Percentiles rank a stretch among this genome's conserved stretches.
phyloP scores from a whole-genome alignment of 1,140 invertebrate genomes.

The Scylla paramamosain region DNA sequence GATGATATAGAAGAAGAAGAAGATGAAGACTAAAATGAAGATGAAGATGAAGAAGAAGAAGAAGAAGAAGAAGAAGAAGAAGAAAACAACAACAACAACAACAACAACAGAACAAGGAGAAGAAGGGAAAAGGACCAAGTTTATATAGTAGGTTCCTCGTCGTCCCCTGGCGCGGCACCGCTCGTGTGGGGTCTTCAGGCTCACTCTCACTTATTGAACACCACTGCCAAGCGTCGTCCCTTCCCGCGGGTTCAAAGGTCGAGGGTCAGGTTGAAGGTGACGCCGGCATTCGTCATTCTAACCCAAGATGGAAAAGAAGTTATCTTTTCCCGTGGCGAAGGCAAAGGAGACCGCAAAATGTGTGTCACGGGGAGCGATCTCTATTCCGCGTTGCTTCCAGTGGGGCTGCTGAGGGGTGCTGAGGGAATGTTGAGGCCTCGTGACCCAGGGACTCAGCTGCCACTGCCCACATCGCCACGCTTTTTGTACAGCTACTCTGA shows the following conservation, averaged over 20 bases:
- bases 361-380: too few species aligned
- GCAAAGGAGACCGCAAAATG: too few species aligned
- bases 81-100: too few species aligned
- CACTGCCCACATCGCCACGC: too few species aligned
- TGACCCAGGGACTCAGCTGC: too few species aligned
- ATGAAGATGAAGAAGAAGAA: background rate
- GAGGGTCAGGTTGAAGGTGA: conserved; percentile 2
- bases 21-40: too few species aligned
- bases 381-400: too few species aligned
- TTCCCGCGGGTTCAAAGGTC: background rate
- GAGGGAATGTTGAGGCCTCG: too few species aligned
- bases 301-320: background rate
- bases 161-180: background rate
- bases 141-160: background rate
- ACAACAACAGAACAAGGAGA: background rate
- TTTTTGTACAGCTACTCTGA: too few species aligned
- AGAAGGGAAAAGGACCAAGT: background rate
- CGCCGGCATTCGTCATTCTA: background rate
- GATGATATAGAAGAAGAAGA: too few species aligned
- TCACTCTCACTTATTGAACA: background rate
- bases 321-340: background rate
- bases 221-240: background rate
- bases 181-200: background rate
- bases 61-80: background rate
- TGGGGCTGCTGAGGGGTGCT: too few species aligned